These are phyloP conservation scores for Corythaeola cristata DNA, from an alignment of 2,113 vertebrate species.

Conservation along the genomic window DNA sequence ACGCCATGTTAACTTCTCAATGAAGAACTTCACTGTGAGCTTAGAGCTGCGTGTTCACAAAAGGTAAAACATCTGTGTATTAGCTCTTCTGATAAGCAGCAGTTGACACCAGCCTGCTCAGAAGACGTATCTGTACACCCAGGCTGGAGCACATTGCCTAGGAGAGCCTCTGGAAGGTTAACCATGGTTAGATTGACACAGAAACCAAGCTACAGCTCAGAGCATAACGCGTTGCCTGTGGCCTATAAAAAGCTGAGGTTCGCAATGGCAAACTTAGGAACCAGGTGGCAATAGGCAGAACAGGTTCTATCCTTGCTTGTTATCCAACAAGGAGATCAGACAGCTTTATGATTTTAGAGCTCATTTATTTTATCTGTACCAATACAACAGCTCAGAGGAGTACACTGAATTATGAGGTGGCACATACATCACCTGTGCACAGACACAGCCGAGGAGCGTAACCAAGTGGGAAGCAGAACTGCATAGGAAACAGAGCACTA, in stretches of 20 bases:
- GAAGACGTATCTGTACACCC: background rate
- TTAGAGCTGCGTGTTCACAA: background rate
- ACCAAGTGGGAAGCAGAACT: background rate
- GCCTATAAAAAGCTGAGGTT: background rate
- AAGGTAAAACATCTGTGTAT: background rate
- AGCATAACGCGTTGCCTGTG: background rate
- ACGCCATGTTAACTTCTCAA: background rate
- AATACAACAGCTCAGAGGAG: background rate
- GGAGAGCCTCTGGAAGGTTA: background rate
- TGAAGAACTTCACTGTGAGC: background rate
- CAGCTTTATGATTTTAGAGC: background rate
- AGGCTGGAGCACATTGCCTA: background rate
- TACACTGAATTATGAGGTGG: background rate
- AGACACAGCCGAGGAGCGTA: background rate
- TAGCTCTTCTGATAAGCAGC: background rate
- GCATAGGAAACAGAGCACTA: background rate
- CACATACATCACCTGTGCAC: background rate
- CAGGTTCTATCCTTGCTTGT: background rate
- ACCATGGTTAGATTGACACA: background rate
- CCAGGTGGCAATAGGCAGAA: background rate
- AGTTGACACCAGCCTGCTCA: background rate
- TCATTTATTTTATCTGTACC: background rate
- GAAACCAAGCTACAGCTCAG: background rate
- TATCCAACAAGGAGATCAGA: background rate
- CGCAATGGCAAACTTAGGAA: background rate